Evolutionary conservation across 2,113 vertebrate species (phyloP), one percentile per base, ranked within the genome.

Genomic region (Seriola aureovittata): DNA sequence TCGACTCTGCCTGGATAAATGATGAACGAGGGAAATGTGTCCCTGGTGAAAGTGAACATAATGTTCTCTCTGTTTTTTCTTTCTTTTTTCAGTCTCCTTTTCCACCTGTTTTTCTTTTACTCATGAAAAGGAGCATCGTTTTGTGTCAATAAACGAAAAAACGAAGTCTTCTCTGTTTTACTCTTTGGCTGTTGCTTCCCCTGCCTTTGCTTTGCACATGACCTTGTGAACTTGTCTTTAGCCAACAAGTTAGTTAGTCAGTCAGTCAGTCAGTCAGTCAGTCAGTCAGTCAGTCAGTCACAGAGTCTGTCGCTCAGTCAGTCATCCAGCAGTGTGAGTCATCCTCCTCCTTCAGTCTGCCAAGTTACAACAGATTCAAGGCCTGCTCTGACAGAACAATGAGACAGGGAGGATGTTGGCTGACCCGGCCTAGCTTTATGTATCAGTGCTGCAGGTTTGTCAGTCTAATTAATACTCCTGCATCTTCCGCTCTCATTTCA

Each of bases 241-340:
- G 63, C 36, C 34, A 42, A 65, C 23, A 64, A 44, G 65, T 62
- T 14, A 80, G 75, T 85, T 54, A 34, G 14, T 68, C 10, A 0
- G 54, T 50, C 48, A 44, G 65, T 62, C 12, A 80, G 75, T 85
- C 54, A 34, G 14, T 68, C 10, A 0, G 54, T 50, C 48, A 29
- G 21, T 44, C 17, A 50, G 40, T 64, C 8, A 50, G 44, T 42
- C 7, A 42, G 40, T 10, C 58, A 5, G 65, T 21, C 23, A 50
- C 66, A 17, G 40, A 66, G 42, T 72, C 75, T 32, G 67, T 32
- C 7, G 11, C 29, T 82, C 71, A 76, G 71, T 85, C 69, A 34
- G 64, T 71, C 50, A 74, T 76, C 71, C 75, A 80, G 72, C 57
- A 32, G 70, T 10, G 65, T 88, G 72, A 89, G 66, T 86, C 87